These are phyloP conservation scores for Margaritifera margaritifera DNA, from an alignment of 2,888 invertebrate species.

Conservation along the genomic window DNA sequence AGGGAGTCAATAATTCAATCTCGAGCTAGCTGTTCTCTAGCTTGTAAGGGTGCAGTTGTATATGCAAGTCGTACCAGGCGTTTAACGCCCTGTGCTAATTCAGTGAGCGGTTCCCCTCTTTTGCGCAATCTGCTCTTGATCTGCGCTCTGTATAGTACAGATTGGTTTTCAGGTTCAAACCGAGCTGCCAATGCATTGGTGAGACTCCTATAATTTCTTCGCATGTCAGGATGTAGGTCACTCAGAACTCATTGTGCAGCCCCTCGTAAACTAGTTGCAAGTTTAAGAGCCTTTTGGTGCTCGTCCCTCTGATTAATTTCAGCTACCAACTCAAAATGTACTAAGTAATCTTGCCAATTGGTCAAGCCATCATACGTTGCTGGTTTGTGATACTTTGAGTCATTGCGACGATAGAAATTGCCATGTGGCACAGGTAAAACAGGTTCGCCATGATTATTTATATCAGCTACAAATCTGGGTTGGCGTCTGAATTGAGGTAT, in stretches of 20 bases:
- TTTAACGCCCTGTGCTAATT: slow-evolving; percentile 10
- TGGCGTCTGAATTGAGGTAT: too few relatives aligned
- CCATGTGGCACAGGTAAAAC: too few relatives aligned
- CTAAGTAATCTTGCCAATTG: slow-evolving; percentile 3
- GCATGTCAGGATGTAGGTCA: not conserved
- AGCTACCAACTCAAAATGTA: slow-evolving; percentile 8
- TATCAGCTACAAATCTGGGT: too few relatives aligned
- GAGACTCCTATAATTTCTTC: not conserved
- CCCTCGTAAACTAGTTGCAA: not conserved
- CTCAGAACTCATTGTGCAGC: not conserved
- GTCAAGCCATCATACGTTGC: slow-evolving; percentile 1
- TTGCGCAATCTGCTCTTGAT: slow-evolving; percentile 7
- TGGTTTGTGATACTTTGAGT: too few relatives aligned
- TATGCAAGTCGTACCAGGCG: slow-evolving; percentile 8
- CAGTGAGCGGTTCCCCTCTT: slow-evolving; percentile 6
- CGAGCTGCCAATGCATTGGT: not conserved
- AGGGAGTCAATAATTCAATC: slow-evolving; percentile 3
- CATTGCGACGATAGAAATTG: too few relatives aligned
- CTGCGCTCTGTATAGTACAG: slow-evolving; percentile 3
- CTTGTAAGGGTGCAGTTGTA: slow-evolving; percentile 4
- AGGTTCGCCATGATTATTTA: too few relatives aligned
- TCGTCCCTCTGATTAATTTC: slow-evolving; percentile 3
- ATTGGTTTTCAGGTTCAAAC: slow-evolving; percentile 12
- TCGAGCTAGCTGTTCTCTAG: not conserved
- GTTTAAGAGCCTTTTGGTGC: slow-evolving; percentile 3